A percentile compares a stretch with the other conserved stretches of the same genome.
These are phyloP conservation scores for Garrulus glandarius DNA, from an alignment of 2,797 vertebrate genomes.

Conservation along the genomic window DNA sequence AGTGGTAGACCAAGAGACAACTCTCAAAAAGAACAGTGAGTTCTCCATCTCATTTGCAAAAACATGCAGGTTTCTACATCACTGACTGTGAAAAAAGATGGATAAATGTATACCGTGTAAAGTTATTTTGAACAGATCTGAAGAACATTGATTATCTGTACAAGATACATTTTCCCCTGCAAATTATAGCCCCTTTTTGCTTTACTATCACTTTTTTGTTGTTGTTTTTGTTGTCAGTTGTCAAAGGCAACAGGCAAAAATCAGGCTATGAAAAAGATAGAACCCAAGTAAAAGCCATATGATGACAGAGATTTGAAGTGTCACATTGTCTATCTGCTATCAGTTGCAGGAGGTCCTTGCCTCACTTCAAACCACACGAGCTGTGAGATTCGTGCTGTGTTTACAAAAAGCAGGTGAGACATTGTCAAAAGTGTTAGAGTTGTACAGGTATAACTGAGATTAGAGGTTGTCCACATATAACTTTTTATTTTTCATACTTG, in stretches of 20 bases:
- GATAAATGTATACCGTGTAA: not conserved
- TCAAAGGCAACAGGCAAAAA: not conserved
- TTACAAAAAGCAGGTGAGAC: not conserved
- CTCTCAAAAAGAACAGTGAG: not conserved
- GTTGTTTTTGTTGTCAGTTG: not conserved
- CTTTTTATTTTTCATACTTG: not conserved
- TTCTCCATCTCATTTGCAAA: not conserved
- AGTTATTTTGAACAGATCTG: not conserved
- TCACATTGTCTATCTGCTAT: not conserved
- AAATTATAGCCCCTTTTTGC: not conserved
- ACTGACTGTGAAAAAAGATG: not conserved
- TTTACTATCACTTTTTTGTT: not conserved
- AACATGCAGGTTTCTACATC: not conserved
- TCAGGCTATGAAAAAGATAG: not conserved
- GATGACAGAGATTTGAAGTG: not conserved
- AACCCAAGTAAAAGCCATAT: not conserved
- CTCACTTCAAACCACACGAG: not conserved
- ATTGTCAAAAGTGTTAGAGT: not conserved
- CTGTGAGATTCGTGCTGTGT: not conserved
- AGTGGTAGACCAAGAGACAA: not conserved
- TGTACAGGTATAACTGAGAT: not conserved
- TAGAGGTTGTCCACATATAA: not conserved
- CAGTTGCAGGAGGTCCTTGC: not conserved
- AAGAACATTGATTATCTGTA: not conserved
- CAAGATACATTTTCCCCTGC: not conserved